A percentile compares a stretch with the other conserved stretches of the same genome.
These are phyloP conservation scores for Macaria liturata DNA, from an alignment of 2,888 invertebrate genomes.

Conservation along the genomic window DNA sequence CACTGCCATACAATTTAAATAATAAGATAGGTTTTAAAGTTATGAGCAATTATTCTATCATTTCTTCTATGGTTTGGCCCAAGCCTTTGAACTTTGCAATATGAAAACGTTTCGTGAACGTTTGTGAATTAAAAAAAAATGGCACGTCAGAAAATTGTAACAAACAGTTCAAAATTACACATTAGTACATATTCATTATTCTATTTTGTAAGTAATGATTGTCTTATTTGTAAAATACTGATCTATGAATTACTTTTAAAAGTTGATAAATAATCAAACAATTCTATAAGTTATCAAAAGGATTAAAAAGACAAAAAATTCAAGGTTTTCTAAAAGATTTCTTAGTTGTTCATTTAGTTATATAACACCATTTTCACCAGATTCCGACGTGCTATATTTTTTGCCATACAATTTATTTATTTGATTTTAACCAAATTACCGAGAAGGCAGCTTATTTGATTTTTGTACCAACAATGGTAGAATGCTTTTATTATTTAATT, in stretches of 20 bases:
- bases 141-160: conserved; percentile 6
- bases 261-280: no score
- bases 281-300: no score
- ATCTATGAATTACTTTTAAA: no score
- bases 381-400: conserved; percentile 19
- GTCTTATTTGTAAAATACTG: no score
- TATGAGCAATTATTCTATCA: conserved; percentile 9
- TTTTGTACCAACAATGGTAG: conserved; percentile 15
- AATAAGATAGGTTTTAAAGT: conserved; percentile 15
- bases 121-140: conserved; percentile 10
- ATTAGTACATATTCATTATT: no score
- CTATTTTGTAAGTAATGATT: no score
- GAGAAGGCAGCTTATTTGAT: conserved; percentile 16
- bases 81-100: conserved; percentile 2
- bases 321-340: no score
- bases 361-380: neutral
- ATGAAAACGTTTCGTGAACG: conserved; percentile 9
- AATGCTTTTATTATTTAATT: conserved; percentile 14
- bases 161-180: no score
- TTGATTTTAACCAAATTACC: conserved; percentile 21
- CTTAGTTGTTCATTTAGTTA: no score
- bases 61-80: conserved; percentile 8
- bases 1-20: conserved; percentile 62
- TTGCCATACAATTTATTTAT: conserved; percentile 18
- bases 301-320: no score